Conservation (phyloP, 2,888 invertebrate genomes). For the Leptinotarsa juncta region DNA sequence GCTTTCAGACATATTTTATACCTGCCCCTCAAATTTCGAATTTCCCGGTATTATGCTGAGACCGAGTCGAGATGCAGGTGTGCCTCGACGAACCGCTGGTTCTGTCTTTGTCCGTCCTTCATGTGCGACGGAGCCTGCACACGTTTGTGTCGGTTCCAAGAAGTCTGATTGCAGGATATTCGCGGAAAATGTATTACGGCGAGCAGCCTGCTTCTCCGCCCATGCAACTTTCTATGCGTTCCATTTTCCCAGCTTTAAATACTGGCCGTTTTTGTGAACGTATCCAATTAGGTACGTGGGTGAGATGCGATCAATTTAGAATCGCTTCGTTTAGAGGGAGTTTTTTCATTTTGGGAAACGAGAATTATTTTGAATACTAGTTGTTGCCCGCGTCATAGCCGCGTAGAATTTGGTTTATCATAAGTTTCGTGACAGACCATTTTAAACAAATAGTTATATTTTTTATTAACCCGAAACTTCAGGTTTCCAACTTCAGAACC, state of each 20-base stretch:
- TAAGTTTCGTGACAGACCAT: too few species aligned
- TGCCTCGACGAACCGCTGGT: slow-evolving; percentile 27
- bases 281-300: not conserved
- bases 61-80: slow-evolving; percentile 47
- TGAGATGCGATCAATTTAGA: not conserved
- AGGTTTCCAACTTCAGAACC: too few species aligned
- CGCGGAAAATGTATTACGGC: slow-evolving; percentile 53
- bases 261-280: slow-evolving; percentile 5
- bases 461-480: too few species aligned
- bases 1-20: slow-evolving; percentile 36
- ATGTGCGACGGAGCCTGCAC: slow-evolving; percentile 19
- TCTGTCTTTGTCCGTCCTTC: slow-evolving; percentile 21
- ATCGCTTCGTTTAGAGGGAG: too few species aligned
- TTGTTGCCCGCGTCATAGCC: too few species aligned
- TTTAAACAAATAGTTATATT: too few species aligned
- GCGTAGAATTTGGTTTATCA: too few species aligned
- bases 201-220: slow-evolving; percentile 19
- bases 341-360: not conserved
- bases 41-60: slow-evolving; percentile 45
- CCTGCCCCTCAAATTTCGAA: slow-evolving; percentile 45
- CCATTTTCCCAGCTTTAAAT: slow-evolving; percentile 15
- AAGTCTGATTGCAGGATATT: slow-evolving; percentile 61
- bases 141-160: slow-evolving; percentile 55
- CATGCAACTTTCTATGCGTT: slow-evolving; percentile 11
- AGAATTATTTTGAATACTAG: not conserved